A percentile compares a stretch with the other conserved stretches of the same genome.
Evolutionary conservation across 2,797 vertebrate genomes (phyloP).

Genomic region (Lutjanus campechanus): DNA sequence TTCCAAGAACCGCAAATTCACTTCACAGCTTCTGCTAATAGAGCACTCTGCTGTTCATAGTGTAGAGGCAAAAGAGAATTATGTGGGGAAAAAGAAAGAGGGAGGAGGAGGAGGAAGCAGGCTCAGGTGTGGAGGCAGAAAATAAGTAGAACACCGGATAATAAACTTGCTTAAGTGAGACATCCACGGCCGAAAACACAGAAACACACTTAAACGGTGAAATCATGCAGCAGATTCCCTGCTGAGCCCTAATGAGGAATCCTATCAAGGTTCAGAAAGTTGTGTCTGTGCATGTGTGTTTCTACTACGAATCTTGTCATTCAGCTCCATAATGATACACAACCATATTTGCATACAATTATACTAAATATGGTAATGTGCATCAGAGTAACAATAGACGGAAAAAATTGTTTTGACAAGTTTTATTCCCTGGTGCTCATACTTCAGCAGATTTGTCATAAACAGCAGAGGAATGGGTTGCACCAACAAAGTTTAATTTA

Average conservation of each 20-base stretch:
- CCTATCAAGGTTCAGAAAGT: constrained; percentile 46
- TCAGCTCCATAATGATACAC: constrained; percentile 19
- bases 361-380: constrained; percentile 4
- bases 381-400: constrained; percentile 2
- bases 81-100: background rate
- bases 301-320: constrained; percentile 4
- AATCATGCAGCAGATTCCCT: constrained; percentile 30
- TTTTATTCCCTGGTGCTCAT: background rate
- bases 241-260: constrained; percentile 48
- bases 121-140: constrained; percentile 19
- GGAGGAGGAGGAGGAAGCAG: background rate
- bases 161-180: constrained; percentile 32
- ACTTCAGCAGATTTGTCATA: background rate
- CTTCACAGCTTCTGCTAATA: constrained; percentile 54
- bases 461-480: constrained; percentile 1
- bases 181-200: constrained; percentile 38
- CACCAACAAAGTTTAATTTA: no score
- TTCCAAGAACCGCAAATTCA: constrained; percentile 31
- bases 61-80: constrained; percentile 28
- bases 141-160: constrained; percentile 8
- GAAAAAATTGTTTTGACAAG: constrained; percentile 9
- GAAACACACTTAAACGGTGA: background rate
- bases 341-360: constrained; percentile 42
- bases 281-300: background rate
- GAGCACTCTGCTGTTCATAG: constrained; percentile 38